phyloP scores from a whole-genome alignment of 2,888 invertebrate genomes.

The Gari tellinella region DNA sequence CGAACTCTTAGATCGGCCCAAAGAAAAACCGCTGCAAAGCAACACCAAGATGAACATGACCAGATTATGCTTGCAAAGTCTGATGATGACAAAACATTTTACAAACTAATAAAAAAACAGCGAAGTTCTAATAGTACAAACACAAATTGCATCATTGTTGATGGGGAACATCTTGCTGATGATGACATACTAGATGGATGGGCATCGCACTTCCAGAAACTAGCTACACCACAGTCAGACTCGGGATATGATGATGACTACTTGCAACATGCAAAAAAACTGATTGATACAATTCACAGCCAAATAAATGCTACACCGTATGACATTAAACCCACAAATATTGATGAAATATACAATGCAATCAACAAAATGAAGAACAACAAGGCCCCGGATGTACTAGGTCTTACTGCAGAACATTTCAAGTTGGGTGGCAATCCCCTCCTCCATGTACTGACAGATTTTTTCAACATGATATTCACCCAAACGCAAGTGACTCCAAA shows the following conservation, averaged over 20 bases:
- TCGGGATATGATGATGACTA: not conserved
- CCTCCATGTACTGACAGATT: not conserved
- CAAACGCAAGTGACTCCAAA: no score
- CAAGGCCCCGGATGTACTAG: conserved; percentile 10
- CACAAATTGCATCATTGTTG: no score
- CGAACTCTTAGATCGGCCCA: no score
- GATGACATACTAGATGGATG: not conserved
- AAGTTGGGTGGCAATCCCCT: conserved; percentile 5
- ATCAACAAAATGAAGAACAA: conserved; percentile 13
- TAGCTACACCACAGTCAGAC: not conserved
- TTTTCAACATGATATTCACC: conserved; percentile 1
- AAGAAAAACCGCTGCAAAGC: no score
- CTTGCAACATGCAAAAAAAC: not conserved
- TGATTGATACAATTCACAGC: not conserved
- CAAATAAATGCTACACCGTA: not conserved
- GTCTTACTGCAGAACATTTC: conserved; percentile 9
- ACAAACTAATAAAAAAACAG: no score
- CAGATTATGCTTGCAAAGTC: no score
- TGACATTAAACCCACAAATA: not conserved
- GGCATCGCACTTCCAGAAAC: not conserved
- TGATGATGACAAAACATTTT: no score
- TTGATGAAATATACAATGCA: no score
- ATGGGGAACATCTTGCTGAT: no score
- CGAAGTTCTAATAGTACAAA: no score
- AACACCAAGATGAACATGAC: no score